These are phyloP conservation scores for Epistrophe grossulariae DNA, from an alignment of 2,888 invertebrate species.

Conservation along the genomic window DNA sequence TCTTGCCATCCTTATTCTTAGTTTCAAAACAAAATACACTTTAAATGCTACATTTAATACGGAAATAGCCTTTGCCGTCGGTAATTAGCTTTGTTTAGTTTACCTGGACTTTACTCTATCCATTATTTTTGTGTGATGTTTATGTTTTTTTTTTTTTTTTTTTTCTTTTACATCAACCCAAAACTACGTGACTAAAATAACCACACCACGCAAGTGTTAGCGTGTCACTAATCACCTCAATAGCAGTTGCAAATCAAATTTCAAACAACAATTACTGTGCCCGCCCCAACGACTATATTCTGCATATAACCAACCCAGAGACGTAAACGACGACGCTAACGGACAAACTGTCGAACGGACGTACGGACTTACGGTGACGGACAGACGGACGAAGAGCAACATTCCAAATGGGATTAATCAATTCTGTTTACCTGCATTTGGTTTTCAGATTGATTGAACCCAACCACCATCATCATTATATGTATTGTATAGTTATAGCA, in stretches of 20 bases:
- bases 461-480: constrained; percentile 47
- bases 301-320: background rate
- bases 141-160: background rate
- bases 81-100: constrained; percentile 28
- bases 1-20: background rate
- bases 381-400: constrained; percentile 19
- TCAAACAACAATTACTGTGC: constrained; percentile 35
- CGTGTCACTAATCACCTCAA: constrained; percentile 61
- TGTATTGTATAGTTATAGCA: constrained; percentile 26
- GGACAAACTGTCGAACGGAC: background rate
- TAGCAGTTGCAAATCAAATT: constrained; percentile 60
- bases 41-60: constrained; percentile 19
- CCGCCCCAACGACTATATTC: background rate
- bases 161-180: background rate
- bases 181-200: constrained; percentile 62
- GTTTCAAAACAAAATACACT: constrained; percentile 6
- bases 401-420: constrained; percentile 71
- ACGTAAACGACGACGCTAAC: constrained; percentile 11
- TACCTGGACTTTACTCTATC: background rate
- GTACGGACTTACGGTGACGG: too few species aligned
- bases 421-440: constrained; percentile 73
- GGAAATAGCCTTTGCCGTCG: constrained; percentile 11
- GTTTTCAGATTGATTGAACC: constrained; percentile 73
- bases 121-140: constrained; percentile 1
- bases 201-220: constrained; percentile 54